phyloP scores from a whole-genome alignment of 2,797 vertebrate genomes.

The Discoglossus pictus region DNA sequence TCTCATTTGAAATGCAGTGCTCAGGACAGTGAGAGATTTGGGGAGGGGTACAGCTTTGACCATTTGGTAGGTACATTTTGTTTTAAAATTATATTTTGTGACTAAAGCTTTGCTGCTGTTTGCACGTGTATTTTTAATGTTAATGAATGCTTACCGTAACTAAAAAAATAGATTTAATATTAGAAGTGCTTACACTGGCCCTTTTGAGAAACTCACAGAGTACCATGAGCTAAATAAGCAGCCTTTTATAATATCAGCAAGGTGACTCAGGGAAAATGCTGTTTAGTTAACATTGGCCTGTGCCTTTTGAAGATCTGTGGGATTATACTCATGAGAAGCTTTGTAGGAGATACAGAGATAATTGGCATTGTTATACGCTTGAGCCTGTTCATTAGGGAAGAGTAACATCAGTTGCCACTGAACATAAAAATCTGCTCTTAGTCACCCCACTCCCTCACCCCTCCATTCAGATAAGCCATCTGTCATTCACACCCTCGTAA shows the following conservation, averaged over 20 bases:
- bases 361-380: conserved; percentile 33
- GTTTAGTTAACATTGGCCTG: background rate
- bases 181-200: too few relatives aligned
- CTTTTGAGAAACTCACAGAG: too few relatives aligned
- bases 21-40: too few relatives aligned
- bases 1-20: too few relatives aligned
- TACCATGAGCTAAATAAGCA: background rate
- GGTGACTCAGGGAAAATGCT: too few relatives aligned
- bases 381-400: conserved; percentile 27
- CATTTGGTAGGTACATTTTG: too few relatives aligned
- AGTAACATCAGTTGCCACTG: conserved; percentile 19
- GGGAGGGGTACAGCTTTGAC: too few relatives aligned
- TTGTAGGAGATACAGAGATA: conserved; percentile 21
- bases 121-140: too few relatives aligned
- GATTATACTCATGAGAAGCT: conserved; percentile 21
- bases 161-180: too few relatives aligned
- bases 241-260: background rate
- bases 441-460: conserved; percentile 18
- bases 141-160: too few relatives aligned
- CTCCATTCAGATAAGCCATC: conserved; percentile 37
- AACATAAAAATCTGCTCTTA: conserved; percentile 38
- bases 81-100: too few relatives aligned
- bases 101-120: too few relatives aligned
- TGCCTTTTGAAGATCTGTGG: conserved; percentile 16
- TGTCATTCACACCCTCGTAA: conserved; percentile 42